phyloP scores from a whole-genome alignment of 2,888 invertebrate genomes.

The Caenorhabditis uteleia region DNA sequence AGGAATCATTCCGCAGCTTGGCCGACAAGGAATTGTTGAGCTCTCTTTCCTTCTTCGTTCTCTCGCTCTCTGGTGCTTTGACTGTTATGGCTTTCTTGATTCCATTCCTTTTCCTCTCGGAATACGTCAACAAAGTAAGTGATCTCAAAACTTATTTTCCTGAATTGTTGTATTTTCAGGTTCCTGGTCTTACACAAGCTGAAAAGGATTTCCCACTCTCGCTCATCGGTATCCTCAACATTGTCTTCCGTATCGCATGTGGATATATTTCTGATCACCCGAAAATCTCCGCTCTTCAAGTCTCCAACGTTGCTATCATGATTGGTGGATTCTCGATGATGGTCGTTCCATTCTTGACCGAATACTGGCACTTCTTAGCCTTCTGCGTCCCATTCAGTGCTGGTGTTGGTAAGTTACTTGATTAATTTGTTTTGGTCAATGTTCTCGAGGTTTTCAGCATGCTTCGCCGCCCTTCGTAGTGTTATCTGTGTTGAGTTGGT shows the following conservation, averaged over 20 bases:
- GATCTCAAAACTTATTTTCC: slow-evolving; percentile 74
- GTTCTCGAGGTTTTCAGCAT: slow-evolving; percentile 77
- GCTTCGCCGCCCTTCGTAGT: slow-evolving; percentile 87
- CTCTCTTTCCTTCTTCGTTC: slow-evolving; percentile 85
- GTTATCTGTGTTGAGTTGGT: slow-evolving; percentile 73
- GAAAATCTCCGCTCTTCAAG: slow-evolving; percentile 84
- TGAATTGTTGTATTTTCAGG: slow-evolving; percentile 69
- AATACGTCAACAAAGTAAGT: slow-evolving; percentile 74
- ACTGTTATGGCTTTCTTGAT: slow-evolving; percentile 95
- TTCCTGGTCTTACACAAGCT: slow-evolving; percentile 32
- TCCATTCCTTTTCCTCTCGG: slow-evolving; percentile 85
- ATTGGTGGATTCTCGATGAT: slow-evolving; percentile 87
- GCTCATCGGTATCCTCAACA: slow-evolving; percentile 88
- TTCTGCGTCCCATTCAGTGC: slow-evolving; percentile 88
- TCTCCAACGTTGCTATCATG: slow-evolving; percentile 88
- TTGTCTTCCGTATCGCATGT: slow-evolving; percentile 85
- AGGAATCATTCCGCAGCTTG: slow-evolving; percentile 39
- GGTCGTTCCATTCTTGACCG: slow-evolving; percentile 70
- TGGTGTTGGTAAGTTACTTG: slow-evolving; percentile 80
- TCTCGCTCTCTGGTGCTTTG: slow-evolving; percentile 87
- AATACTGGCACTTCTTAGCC: slow-evolving; percentile 78
- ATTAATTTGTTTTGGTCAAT: not conserved
- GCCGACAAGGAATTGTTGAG: slow-evolving; percentile 82
- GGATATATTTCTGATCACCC: slow-evolving; percentile 76
- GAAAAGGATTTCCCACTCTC: slow-evolving; percentile 80